Evolutionary conservation across 1,140 invertebrate genomes (phyloP).

Genomic region (Cyclargus thomasi): DNA sequence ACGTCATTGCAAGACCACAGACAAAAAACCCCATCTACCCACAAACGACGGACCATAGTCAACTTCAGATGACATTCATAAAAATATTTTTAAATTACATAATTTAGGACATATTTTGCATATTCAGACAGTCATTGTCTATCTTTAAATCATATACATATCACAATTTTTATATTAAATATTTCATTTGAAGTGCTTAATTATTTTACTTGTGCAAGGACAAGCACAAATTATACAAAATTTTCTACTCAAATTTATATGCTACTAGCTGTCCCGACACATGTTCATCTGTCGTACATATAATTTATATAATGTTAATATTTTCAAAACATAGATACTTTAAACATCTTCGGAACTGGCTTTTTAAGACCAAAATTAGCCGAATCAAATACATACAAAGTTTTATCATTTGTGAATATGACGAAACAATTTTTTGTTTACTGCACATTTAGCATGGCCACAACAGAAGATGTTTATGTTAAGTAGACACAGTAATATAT

Average conservation of each 20-base stretch:
- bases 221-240: conserved; percentile 1
- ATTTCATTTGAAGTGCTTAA: neutral
- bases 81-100: conserved; percentile 14
- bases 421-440: too few species aligned
- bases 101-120: conserved; percentile 10
- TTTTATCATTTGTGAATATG: too few species aligned
- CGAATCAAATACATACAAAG: too few species aligned
- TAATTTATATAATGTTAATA: too few species aligned
- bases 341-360: too few species aligned
- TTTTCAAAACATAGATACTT: too few species aligned
- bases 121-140: conserved; percentile 4
- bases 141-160: conserved; percentile 12
- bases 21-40: conserved; percentile 1
- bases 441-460: too few species aligned
- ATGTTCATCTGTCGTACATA: neutral
- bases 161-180: conserved; percentile 8
- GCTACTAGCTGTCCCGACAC: neutral
- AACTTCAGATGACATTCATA: conserved; percentile 8
- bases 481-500: too few species aligned
- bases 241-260: neutral
- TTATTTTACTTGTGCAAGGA: neutral
- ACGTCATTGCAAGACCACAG: neutral
- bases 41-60: neutral
- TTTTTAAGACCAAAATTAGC: too few species aligned
- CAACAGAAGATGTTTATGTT: too few species aligned